Evolutionary conservation across 2,888 invertebrate species (phyloP).

Genomic region (Dynastes tityus): DNA sequence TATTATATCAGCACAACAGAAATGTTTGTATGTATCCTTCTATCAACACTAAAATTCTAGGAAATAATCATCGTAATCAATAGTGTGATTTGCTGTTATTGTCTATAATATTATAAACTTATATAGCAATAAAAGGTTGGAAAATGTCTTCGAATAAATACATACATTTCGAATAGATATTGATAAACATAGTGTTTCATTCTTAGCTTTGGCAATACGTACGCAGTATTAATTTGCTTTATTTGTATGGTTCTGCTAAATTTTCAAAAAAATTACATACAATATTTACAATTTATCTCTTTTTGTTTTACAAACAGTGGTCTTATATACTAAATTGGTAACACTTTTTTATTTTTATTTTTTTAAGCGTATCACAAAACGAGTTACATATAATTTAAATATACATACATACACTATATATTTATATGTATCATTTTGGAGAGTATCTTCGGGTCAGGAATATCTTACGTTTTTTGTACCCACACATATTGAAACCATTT

Average conservation of each 20-base stretch:
- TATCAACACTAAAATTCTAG: too few relatives aligned
- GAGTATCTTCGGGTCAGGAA: conserved; percentile 1
- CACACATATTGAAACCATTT: not conserved
- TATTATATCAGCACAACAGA: too few relatives aligned
- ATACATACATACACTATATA: conserved; percentile 27
- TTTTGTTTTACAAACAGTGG: not conserved
- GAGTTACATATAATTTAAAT: conserved; percentile 22
- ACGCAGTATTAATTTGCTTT: conserved; percentile 16
- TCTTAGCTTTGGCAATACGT: conserved; percentile 21
- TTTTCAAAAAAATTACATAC: conserved; percentile 24
- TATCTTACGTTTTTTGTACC: not conserved
- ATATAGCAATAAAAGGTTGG: not conserved
- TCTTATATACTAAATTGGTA: conserved; percentile 28
- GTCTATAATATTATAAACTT: too few relatives aligned
- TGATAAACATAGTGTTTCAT: too few relatives aligned
- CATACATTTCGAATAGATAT: not conserved
- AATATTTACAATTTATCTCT: conserved; percentile 14
- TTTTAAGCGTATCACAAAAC: conserved; percentile 44
- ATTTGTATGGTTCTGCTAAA: conserved; percentile 3
- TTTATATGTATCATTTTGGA: conserved; percentile 22
- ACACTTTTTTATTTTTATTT: not conserved
- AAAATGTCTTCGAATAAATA: not conserved
- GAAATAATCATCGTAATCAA: too few relatives aligned
- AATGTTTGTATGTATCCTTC: too few relatives aligned
- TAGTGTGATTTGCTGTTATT: too few relatives aligned